Percentiles rank a stretch among this genome's conserved stretches.
phyloP scores from a whole-genome alignment of 2,797 vertebrate genomes.

The Strix occidentalis region DNA sequence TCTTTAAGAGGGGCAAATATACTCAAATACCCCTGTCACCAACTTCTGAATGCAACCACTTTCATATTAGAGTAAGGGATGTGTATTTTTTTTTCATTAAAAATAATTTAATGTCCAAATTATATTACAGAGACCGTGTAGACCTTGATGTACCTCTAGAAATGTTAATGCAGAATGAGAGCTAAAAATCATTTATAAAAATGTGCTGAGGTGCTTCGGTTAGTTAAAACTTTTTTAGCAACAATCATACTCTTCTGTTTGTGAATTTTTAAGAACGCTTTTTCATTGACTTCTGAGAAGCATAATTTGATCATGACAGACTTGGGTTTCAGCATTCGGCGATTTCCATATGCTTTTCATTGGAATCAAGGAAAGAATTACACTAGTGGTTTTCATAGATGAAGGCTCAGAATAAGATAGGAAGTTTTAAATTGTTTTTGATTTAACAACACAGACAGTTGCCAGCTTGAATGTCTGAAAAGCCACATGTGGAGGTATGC shows the following conservation, averaged over 20 bases:
- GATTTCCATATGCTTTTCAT: slow-evolving; percentile 46
- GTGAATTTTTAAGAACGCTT: slow-evolving; percentile 27
- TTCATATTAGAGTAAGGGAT: not conserved
- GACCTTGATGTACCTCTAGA: not conserved
- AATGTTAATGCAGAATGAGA: not conserved
- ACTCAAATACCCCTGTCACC: not conserved
- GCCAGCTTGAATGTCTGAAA: slow-evolving; percentile 21
- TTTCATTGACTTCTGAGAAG: not conserved
- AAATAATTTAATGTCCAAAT: not conserved
- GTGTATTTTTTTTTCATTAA: not conserved
- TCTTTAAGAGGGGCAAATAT: not conserved
- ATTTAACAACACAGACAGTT: not conserved
- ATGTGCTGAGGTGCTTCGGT: not conserved
- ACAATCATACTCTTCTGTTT: slow-evolving; percentile 24
- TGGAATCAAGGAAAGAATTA: slow-evolving; percentile 37
- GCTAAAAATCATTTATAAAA: not conserved
- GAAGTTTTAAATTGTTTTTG: slow-evolving; percentile 27
- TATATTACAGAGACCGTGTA: not conserved
- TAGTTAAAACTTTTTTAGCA: not conserved
- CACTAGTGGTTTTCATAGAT: slow-evolving; percentile 14
- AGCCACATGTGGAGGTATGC: not conserved
- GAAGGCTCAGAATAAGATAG: not conserved
- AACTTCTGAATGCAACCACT: not conserved
- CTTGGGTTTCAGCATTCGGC: not conserved
- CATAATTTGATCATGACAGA: not conserved